phyloP scores from a whole-genome alignment of 1,140 invertebrate genomes.

The Papilio glaucus region DNA sequence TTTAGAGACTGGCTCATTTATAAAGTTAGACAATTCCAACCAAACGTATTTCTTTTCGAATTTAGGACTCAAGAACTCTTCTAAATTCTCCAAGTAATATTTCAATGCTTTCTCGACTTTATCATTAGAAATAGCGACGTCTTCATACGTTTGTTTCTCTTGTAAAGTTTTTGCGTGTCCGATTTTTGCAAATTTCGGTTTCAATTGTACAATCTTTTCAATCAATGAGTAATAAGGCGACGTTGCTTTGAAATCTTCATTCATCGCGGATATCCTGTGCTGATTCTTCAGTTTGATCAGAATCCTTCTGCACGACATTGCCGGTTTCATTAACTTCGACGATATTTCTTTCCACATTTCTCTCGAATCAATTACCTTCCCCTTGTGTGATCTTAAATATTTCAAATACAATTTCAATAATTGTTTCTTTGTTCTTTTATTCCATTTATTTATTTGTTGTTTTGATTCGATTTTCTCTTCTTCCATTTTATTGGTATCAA shows the following conservation, averaged over 20 bases:
- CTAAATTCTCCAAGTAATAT: conserved; percentile 69
- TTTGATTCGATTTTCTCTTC: conserved; percentile 41
- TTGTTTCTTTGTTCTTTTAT: conserved; percentile 60
- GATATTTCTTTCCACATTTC: conserved; percentile 75
- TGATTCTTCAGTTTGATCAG: conserved; percentile 61
- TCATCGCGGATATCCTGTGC: conserved; percentile 47
- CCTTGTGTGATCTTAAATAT: conserved; percentile 60
- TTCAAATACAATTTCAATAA: conserved; percentile 64
- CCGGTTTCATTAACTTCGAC: conserved; percentile 57
- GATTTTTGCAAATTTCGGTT: conserved; percentile 59
- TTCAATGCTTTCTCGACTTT: conserved; percentile 63
- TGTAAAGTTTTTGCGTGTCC: conserved; percentile 47
- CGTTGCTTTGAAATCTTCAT: conserved; percentile 45
- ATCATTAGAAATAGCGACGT: conserved; percentile 55
- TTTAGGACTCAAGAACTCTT: conserved; percentile 69
- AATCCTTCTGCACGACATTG: conserved; percentile 67
- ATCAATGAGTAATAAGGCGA: conserved; percentile 57
- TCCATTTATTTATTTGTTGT: conserved; percentile 59
- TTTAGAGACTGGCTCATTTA: conserved; percentile 59
- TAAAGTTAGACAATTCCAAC: conserved; percentile 63
- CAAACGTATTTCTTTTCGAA: conserved; percentile 72
- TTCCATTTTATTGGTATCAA: conserved; percentile 13
- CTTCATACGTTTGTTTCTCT: conserved; percentile 56
- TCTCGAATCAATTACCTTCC: conserved; percentile 57
- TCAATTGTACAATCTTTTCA: conserved; percentile 59